Conservation (phyloP, 2,888 invertebrate genomes). For the Meloe dianella region DNA sequence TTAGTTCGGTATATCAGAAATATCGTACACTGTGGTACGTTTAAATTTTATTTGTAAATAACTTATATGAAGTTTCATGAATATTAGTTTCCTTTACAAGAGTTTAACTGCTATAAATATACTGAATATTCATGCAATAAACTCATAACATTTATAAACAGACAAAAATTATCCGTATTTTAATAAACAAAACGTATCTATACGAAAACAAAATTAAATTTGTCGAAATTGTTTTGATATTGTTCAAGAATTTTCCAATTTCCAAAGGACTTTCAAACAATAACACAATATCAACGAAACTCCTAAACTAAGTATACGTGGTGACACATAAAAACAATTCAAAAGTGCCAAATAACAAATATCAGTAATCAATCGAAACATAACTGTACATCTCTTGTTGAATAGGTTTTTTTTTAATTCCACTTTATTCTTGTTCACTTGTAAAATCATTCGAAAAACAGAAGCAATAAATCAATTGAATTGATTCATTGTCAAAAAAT, state of each 20-base stretch:
- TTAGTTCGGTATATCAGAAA: background rate
- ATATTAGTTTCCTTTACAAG: slow-evolving; percentile 10
- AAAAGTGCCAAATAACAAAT: background rate
- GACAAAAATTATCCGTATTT: background rate
- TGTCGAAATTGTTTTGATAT: background rate
- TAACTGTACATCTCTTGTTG: background rate
- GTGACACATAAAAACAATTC: background rate
- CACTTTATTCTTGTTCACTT: background rate
- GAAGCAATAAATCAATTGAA: background rate
- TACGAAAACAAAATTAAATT: background rate
- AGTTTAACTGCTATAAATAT: background rate
- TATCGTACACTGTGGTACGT: background rate
- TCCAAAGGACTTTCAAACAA: background rate
- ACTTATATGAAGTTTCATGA: background rate
- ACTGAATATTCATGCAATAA: background rate
- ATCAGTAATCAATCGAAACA: background rate
- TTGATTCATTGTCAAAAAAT: background rate
- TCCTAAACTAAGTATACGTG: slow-evolving; percentile 3
- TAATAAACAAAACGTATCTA: background rate
- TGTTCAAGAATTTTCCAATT: background rate
- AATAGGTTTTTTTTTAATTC: background rate
- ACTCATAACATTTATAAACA: background rate
- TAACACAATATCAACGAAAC: background rate
- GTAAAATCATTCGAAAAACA: background rate
- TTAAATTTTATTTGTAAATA: slow-evolving; percentile 12